Evolutionary conservation across 2,797 vertebrate species (phyloP).

Genomic region (Oryzias sinensis): DNA sequence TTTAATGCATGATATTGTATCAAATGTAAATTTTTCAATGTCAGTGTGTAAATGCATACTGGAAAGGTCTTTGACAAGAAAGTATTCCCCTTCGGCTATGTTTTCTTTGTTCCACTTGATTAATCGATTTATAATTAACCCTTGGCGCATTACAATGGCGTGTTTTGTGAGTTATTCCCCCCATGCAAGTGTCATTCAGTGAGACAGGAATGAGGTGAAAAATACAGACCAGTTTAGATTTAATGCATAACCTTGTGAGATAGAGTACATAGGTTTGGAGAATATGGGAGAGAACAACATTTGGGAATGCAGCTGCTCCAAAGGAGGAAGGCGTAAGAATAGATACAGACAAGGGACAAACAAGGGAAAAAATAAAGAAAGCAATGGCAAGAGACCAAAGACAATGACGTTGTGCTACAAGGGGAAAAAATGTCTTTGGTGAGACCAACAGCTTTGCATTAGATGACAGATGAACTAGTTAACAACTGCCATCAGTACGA

Average conservation of each 20-base stretch:
- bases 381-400: conserved; percentile 35
- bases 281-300: conserved; percentile 36
- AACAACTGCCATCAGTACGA: not conserved
- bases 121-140: conserved; percentile 75
- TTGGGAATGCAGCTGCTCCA: conserved; percentile 44
- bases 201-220: conserved; percentile 47
- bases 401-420: conserved; percentile 18
- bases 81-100: conserved; percentile 30
- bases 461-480: conserved; percentile 15
- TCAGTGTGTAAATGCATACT: conserved; percentile 44
- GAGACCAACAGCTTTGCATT: conserved; percentile 10
- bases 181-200: conserved; percentile 41
- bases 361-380: conserved; percentile 25
- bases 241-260: conserved; percentile 47
- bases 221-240: conserved; percentile 65
- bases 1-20: conserved; percentile 38
- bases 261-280: conserved; percentile 31
- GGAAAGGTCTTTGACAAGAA: conserved; percentile 52
- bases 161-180: conserved; percentile 31
- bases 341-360: conserved; percentile 37
- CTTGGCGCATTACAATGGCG: conserved; percentile 43
- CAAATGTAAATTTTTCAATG: conserved; percentile 42
- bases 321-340: conserved; percentile 25
- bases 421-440: conserved; percentile 15
- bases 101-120: conserved; percentile 62